Evolutionary conservation across 2,888 invertebrate genomes (phyloP).

Genomic region (Lapara coniferarum): DNA sequence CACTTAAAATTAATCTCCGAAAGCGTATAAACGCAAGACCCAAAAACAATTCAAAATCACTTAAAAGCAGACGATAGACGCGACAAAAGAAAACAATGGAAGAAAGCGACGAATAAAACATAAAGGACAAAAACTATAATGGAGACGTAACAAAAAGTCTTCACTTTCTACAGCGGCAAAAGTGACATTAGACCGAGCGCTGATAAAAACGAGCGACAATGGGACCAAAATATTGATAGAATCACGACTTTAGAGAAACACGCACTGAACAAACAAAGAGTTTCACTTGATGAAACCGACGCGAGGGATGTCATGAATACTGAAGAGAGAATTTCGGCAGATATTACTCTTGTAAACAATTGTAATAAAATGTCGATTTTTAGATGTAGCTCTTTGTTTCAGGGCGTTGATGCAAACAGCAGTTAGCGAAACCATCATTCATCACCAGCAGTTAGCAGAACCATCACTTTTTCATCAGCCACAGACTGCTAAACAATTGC

Average conservation of each 20-base stretch:
- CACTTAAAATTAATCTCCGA: slow-evolving; percentile 9
- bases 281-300: slow-evolving; percentile 18
- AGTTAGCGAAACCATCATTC: too few species aligned
- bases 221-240: slow-evolving; percentile 57
- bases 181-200: slow-evolving; percentile 42
- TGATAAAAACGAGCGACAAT: slow-evolving; percentile 61
- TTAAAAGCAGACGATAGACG: slow-evolving; percentile 21
- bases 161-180: slow-evolving; percentile 65
- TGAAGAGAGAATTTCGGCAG: neutral
- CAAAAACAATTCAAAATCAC: slow-evolving; percentile 22
- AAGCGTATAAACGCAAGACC: neutral
- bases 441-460: too few species aligned
- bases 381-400: neutral
- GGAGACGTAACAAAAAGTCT: slow-evolving; percentile 47
- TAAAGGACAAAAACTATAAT: slow-evolving; percentile 56
- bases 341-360: neutral
- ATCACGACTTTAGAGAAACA: slow-evolving; percentile 65
- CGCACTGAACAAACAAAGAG: slow-evolving; percentile 40
- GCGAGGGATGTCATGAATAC: neutral
- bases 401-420: too few species aligned
- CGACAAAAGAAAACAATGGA: slow-evolving; percentile 37
- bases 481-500: too few species aligned
- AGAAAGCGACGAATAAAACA: slow-evolving; percentile 35
- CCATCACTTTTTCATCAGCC: too few species aligned
- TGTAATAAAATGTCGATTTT: neutral